Conservation (phyloP, 2,797 vertebrate species). For the Bradypus variegatus region DNA sequence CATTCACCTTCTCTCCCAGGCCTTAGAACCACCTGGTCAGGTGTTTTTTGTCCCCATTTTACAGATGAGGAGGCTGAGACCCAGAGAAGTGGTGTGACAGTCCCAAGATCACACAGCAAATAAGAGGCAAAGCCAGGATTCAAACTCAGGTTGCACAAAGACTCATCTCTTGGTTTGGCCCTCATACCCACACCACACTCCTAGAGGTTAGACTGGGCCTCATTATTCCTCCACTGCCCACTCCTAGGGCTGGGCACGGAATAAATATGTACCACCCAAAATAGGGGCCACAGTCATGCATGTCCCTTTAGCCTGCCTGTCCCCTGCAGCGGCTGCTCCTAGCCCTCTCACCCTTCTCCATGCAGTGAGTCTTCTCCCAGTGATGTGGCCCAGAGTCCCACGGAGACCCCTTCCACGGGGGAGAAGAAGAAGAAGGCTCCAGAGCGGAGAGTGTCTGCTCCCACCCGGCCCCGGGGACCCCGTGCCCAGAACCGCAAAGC, state of each 20-base stretch:
- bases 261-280: no score
- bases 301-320: not conserved
- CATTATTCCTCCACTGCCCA: not conserved
- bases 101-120: conserved; percentile 6
- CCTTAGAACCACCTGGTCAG: not conserved
- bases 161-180: not conserved
- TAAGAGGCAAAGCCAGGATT: conserved; percentile 32
- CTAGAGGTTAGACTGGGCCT: not conserved
- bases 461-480: conserved; percentile 32
- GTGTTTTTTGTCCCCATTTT: not conserved
- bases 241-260: not conserved
- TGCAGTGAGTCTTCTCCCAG: conserved; percentile 47
- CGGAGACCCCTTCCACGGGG: not conserved
- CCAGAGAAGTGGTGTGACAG: not conserved
- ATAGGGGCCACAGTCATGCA: rapidly evolving
- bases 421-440: conserved; percentile 53
- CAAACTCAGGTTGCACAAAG: not conserved
- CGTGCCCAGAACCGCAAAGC: conserved; percentile 67
- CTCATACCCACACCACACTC: not conserved
- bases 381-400: conserved; percentile 40
- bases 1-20: not conserved
- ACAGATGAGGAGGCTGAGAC: not conserved
- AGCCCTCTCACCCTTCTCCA: not conserved
- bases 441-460: conserved; percentile 34
- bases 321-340: not conserved